Conservation (phyloP, 2,888 invertebrate species). For the Lasioglossum figueresi region DNA sequence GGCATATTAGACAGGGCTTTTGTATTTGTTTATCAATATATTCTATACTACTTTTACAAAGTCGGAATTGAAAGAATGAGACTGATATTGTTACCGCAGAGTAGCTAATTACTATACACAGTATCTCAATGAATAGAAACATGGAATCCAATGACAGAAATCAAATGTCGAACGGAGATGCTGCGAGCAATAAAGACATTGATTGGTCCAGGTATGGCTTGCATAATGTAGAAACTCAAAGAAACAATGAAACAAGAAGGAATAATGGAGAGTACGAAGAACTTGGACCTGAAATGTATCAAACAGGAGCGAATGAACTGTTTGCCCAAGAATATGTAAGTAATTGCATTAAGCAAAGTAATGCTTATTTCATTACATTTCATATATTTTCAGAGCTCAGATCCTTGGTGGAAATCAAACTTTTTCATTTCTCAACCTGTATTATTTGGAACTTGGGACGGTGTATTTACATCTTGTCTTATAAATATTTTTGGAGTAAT, state of each 20-base stretch:
- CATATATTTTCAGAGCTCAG: slow-evolving; percentile 87
- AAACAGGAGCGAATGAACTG: slow-evolving; percentile 94
- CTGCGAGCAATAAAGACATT: slow-evolving; percentile 79
- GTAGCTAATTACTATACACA: slow-evolving; percentile 26
- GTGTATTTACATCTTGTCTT: slow-evolving; percentile 98
- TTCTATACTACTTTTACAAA: slow-evolving; percentile 21
- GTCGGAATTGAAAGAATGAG: slow-evolving; percentile 40
- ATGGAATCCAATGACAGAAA: slow-evolving; percentile 74
- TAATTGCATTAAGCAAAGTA: slow-evolving; percentile 10
- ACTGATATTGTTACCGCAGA: slow-evolving; percentile 34
- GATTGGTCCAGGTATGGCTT: slow-evolving; percentile 86
- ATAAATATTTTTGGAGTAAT: slow-evolving; percentile 99
- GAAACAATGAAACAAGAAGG: slow-evolving; percentile 84
- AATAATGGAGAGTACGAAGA: slow-evolving; percentile 90
- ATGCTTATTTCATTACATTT: slow-evolving; percentile 1
- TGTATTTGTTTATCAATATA: slow-evolving; percentile 3
- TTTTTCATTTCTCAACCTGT: slow-evolving; percentile 98
- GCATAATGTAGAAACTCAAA: slow-evolving; percentile 83
- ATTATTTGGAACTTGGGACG: slow-evolving; percentile 98
- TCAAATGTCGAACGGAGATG: slow-evolving; percentile 64
- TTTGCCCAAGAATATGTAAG: slow-evolving; percentile 95
- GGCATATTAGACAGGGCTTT: not conserved
- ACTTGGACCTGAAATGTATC: slow-evolving; percentile 92
- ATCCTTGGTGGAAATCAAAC: slow-evolving; percentile 98
- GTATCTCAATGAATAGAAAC: slow-evolving; percentile 21